Percentiles rank a stretch among this genome's conserved stretches.
Evolutionary conservation across 2,888 invertebrate species (phyloP).

Genomic region (Lypha dubia): DNA sequence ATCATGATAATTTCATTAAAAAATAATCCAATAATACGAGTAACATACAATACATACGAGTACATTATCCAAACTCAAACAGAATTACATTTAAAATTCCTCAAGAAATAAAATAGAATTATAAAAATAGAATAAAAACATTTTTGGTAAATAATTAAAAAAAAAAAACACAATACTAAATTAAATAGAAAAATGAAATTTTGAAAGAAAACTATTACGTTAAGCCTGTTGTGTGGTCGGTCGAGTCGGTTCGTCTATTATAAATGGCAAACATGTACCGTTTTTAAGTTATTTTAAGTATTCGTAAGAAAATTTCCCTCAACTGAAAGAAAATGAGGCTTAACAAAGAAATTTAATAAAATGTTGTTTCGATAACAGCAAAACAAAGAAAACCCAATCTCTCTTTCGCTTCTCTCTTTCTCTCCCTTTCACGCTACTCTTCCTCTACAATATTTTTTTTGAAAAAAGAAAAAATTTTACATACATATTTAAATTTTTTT

Average conservation of each 20-base stretch:
- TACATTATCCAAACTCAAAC: neutral
- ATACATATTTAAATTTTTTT: constrained; percentile 19
- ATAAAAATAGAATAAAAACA: constrained; percentile 29
- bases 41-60: neutral
- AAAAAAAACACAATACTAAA: constrained; percentile 48
- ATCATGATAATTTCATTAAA: no score
- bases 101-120: constrained; percentile 34
- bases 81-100: constrained; percentile 44
- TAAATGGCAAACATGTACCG: neutral
- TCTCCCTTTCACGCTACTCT: no score
- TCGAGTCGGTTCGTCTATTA: constrained; percentile 16
- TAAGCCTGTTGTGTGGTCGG: neutral
- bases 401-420: no score
- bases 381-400: constrained; percentile 14
- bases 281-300: constrained; percentile 43
- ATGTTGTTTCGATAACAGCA: neutral
- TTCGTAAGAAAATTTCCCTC: constrained; percentile 10
- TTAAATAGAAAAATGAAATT: constrained; percentile 49
- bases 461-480: neutral
- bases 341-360: constrained; percentile 16
- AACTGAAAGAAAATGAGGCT: constrained; percentile 23
- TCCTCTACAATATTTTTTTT: neutral
- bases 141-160: constrained; percentile 57
- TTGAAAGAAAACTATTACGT: constrained; percentile 25
- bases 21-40: constrained; percentile 10